Evolutionary conservation across 2,888 invertebrate species (phyloP).

Genomic region (Eupsilia transversa): DNA sequence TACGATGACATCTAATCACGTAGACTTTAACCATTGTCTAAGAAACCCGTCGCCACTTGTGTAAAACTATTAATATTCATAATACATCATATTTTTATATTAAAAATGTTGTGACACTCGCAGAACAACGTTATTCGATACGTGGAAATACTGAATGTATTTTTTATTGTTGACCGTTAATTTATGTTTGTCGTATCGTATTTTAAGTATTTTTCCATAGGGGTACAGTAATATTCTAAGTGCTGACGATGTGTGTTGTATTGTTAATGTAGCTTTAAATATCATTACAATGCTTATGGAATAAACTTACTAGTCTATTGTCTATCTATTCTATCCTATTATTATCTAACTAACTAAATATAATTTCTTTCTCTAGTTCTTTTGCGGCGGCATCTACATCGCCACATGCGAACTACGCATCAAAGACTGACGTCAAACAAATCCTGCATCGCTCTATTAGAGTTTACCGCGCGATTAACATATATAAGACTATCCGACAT

Average conservation of each 20-base stretch:
- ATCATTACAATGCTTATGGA: constrained; percentile 30
- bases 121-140: constrained; percentile 53
- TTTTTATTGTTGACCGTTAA: constrained; percentile 57
- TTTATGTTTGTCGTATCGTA: constrained; percentile 48
- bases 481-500: too few relatives aligned
- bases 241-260: constrained; percentile 15
- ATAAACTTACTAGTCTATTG: constrained; percentile 27
- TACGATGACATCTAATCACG: constrained; percentile 22
- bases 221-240: constrained; percentile 44
- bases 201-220: constrained; percentile 40
- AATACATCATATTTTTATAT: constrained; percentile 61
- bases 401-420: too few relatives aligned
- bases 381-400: too few relatives aligned
- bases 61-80: constrained; percentile 52
- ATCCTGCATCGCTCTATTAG: too few relatives aligned
- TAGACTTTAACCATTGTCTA: constrained; percentile 15
- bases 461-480: too few relatives aligned
- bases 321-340: constrained; percentile 13
- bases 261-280: constrained; percentile 14
- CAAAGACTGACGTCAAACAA: too few relatives aligned
- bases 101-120: constrained; percentile 45
- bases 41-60: background rate
- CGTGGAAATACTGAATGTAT: constrained; percentile 56
- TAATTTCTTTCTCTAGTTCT: background rate
- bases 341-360: background rate